Evolutionary conservation across 2,888 invertebrate genomes (phyloP), one percentile per base, ranked within the genome.

Genomic region (Hydriomena furcata): DNA sequence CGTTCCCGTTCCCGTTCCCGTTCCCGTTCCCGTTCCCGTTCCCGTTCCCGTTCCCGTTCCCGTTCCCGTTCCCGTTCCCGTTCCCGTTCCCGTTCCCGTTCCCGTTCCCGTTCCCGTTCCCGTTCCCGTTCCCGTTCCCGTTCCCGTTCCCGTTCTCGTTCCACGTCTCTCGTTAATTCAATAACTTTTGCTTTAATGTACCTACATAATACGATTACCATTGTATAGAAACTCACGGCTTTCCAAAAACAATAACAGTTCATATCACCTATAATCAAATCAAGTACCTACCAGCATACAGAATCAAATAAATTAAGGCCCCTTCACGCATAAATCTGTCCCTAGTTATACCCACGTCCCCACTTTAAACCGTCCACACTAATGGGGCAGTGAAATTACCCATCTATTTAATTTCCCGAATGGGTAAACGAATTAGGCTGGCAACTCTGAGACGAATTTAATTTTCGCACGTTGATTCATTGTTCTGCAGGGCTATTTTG

Each of bases 371-470:
- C 69, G 66, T 68, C 71, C 68, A 73, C 74, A 74, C 81, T 85
- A 86, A 88, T 85, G 82, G 88, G 84, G 79, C 79, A 76, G 83
- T 80, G 76, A 85, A 87, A 88, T 87, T 87, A 86, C 85, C 87
- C 84, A 86, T 87, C 86, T 88, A 89, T 89, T 88, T 88, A 88
- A 89, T 89, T 88, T 87, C 79, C 79, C 84, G 82, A 84, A 87
- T 82, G 84, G 79, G 79, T 88, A 89, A 89, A 84, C 83, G 84
- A 85, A 88, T 89, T 84, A 87, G 82, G 76, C 82, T 83, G 82
- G 85, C 81, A 84, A 84, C 86, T 85, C 84, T 84, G 84, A 81
- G 82, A 82, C 74, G 80, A 83, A 86, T 87, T 86, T 75, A 82
- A 87, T 86, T 88, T 84, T 79, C 76, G 70, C 79, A 79, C 79